Evolutionary conservation across 2,888 invertebrate species (phyloP).

Genomic region (Pemphredon lugubris): DNA sequence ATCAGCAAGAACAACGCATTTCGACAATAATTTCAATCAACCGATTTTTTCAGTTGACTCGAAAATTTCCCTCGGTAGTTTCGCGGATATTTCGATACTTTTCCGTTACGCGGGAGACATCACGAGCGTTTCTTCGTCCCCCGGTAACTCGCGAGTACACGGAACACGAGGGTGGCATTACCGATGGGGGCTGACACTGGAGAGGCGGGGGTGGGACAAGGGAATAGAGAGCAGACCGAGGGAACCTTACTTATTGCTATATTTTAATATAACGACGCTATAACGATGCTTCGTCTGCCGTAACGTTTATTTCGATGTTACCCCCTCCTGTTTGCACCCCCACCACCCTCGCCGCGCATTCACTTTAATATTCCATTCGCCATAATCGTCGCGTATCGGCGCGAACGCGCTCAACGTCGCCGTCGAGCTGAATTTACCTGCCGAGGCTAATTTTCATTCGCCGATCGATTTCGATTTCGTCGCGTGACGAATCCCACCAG

Average conservation of each 20-base stretch:
- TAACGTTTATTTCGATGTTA: constrained; percentile 71
- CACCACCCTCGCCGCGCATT: constrained; percentile 39
- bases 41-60: neutral
- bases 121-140: constrained; percentile 30
- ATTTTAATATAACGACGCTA: constrained; percentile 76
- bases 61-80: neutral
- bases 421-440: neutral
- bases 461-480: constrained; percentile 5
- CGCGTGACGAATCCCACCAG: neutral
- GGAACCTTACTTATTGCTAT: constrained; percentile 74
- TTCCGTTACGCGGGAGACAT: constrained; percentile 12
- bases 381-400: constrained; percentile 34
- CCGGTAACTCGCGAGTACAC: constrained; percentile 51
- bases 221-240: constrained; percentile 57
- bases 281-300: constrained; percentile 70
- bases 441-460: too few species aligned
- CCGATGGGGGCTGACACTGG: constrained; percentile 46
- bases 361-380: constrained; percentile 61
- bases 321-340: constrained; percentile 30
- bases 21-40: too few species aligned
- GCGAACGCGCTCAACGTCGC: constrained; percentile 2
- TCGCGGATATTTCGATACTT: neutral
- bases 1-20: too few species aligned
- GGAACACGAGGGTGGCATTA: constrained; percentile 55
- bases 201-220: constrained; percentile 58